These are phyloP conservation scores for Hirtodrosophila confusa DNA, from an alignment of 2,888 invertebrate genomes.

Conservation along the genomic window DNA sequence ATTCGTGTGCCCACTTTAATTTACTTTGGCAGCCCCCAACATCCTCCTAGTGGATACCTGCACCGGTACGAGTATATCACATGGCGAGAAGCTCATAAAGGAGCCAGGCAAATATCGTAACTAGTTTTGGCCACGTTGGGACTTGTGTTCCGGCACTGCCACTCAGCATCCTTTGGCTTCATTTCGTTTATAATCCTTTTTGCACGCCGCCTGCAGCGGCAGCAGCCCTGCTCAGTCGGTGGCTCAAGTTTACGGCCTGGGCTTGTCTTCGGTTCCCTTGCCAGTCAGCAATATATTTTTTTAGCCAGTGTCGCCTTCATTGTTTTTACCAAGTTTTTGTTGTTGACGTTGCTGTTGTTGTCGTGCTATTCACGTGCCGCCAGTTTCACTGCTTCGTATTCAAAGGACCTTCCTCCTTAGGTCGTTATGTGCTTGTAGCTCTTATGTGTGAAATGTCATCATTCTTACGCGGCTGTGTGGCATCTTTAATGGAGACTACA, in stretches of 20 bases:
- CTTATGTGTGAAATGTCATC: constrained; percentile 33
- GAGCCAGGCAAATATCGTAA: constrained; percentile 23
- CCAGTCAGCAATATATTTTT: constrained; percentile 46
- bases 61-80: background rate
- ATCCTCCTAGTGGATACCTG: constrained; percentile 11
- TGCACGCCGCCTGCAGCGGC: constrained; percentile 26
- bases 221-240: constrained; percentile 15
- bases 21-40: constrained; percentile 35
- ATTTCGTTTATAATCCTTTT: constrained; percentile 61
- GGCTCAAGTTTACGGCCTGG: constrained; percentile 58
- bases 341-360: background rate
- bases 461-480: constrained; percentile 22
- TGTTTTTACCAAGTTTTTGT: constrained; percentile 40
- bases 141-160: constrained; percentile 16
- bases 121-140: constrained; percentile 30
- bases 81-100: constrained; percentile 38
- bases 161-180: constrained; percentile 32
- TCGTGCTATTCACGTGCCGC: background rate
- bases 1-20: constrained; percentile 42
- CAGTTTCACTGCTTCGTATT: constrained; percentile 44
- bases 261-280: constrained; percentile 25
- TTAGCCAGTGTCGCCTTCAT: constrained; percentile 52
- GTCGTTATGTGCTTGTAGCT: constrained; percentile 50
- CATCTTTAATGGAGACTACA: constrained; percentile 24
- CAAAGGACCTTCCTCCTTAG: constrained; percentile 31